These are phyloP conservation scores for Bagarius yarrelli DNA, from an alignment of 2,113 vertebrate species.

Conservation along the genomic window DNA sequence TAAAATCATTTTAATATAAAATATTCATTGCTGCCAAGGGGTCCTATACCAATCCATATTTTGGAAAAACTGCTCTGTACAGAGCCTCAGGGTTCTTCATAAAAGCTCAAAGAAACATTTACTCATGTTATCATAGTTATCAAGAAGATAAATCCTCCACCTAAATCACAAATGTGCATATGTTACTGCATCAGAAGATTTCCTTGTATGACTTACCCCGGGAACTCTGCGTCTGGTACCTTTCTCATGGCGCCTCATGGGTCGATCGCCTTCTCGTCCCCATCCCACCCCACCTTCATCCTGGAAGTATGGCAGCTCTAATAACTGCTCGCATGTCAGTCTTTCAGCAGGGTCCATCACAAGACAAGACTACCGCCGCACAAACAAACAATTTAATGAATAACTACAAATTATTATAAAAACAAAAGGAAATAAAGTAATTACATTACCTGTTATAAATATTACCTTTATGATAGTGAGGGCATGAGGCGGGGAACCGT, in stretches of 20 bases:
- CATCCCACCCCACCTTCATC: conserved; percentile 62
- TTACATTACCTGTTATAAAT: conserved; percentile 19
- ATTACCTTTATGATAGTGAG: conserved; percentile 73
- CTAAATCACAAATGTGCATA: neutral
- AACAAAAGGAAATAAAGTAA: neutral
- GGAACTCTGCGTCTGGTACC: conserved; percentile 64
- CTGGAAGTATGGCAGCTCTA: conserved; percentile 73
- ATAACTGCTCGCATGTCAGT: conserved; percentile 73
- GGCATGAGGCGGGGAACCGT: conserved; percentile 59
- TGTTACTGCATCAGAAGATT: neutral
- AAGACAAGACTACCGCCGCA: conserved; percentile 65
- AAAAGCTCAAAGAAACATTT: too few species aligned
- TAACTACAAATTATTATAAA: neutral
- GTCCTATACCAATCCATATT: too few species aligned
- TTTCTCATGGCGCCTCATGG: conserved; percentile 66
- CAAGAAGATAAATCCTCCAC: neutral
- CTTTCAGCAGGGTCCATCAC: conserved; percentile 74
- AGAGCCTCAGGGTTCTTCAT: too few species aligned
- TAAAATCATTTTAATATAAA: too few species aligned
- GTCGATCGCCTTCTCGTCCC: conserved; percentile 66
- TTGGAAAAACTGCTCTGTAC: too few species aligned
- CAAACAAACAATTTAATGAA: neutral
- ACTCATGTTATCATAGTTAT: neutral
- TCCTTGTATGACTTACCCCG: conserved; percentile 55
- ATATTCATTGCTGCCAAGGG: too few species aligned